Evolutionary conservation across 2,797 vertebrate species (phyloP).

Genomic region (Siniperca scherzeri): DNA sequence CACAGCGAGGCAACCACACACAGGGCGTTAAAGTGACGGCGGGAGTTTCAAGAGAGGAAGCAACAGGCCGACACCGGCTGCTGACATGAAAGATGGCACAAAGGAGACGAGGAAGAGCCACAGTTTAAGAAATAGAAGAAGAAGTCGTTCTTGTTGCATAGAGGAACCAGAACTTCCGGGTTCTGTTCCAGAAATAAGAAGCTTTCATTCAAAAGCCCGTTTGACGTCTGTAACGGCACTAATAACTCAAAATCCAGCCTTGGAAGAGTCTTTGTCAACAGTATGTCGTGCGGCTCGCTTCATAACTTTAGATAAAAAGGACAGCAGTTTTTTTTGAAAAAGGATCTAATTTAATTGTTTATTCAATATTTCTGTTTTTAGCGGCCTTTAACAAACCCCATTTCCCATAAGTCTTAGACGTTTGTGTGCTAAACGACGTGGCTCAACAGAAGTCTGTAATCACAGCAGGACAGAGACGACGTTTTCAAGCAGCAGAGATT

Average conservation of each 20-base stretch:
- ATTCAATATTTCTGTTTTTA: not conserved
- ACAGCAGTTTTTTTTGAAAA: not conserved
- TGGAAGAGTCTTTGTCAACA: too few relatives aligned
- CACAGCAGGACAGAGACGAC: too few relatives aligned
- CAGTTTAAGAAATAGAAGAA: not conserved
- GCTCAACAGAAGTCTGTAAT: not conserved
- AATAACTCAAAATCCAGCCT: not conserved
- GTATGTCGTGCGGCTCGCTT: too few relatives aligned
- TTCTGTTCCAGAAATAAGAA: not conserved
- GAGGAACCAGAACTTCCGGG: not conserved
- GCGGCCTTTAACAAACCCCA: not conserved
- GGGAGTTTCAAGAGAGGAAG: too few relatives aligned
- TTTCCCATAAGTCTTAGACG: not conserved
- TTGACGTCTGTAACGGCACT: not conserved
- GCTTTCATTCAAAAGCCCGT: not conserved
- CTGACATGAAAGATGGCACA: not conserved
- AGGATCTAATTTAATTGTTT: not conserved
- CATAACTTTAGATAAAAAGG: not conserved
- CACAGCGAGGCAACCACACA: conserved; percentile 19
- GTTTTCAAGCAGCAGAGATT: too few relatives aligned
- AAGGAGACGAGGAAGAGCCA: conserved; percentile 17
- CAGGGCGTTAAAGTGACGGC: not conserved
- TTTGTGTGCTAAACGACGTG: not conserved
- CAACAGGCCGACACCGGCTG: not conserved
- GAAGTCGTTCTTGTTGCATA: not conserved